These are phyloP conservation scores for Sebastes diaconus DNA, from an alignment of 2,797 vertebrate genomes.

Conservation along the genomic window DNA sequence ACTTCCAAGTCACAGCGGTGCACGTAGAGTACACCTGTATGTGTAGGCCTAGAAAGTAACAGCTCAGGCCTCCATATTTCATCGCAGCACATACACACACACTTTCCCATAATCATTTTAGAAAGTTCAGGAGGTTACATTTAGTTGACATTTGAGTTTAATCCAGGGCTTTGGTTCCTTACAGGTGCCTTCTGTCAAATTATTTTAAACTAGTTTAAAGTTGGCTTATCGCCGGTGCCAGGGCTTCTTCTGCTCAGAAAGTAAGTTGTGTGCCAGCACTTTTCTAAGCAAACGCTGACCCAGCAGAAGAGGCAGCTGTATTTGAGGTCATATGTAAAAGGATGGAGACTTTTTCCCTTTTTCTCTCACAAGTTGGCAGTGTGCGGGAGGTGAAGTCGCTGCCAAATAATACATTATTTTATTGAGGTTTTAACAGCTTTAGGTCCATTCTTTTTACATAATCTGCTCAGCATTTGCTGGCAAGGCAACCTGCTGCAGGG, in stretches of 20 bases:
- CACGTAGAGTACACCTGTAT: not conserved
- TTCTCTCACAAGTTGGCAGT: slow-evolving; percentile 45
- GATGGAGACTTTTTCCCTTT: slow-evolving; percentile 45
- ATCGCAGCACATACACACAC: not conserved
- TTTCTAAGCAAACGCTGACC: slow-evolving; percentile 68
- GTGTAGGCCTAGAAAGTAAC: slow-evolving; percentile 1
- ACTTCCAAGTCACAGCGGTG: not conserved
- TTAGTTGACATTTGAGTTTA: slow-evolving; percentile 62
- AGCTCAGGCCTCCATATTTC: slow-evolving; percentile 3
- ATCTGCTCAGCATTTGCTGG: slow-evolving; percentile 17
- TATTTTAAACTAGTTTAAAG: slow-evolving; percentile 71
- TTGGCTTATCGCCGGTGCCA: slow-evolving; percentile 71
- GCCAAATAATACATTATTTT: slow-evolving; percentile 52
- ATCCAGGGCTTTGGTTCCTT: slow-evolving; percentile 50
- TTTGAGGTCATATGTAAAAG: slow-evolving; percentile 71
- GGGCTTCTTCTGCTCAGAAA: slow-evolving; percentile 58
- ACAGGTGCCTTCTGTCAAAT: slow-evolving; percentile 66
- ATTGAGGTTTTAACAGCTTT: slow-evolving; percentile 38
- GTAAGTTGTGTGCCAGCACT: slow-evolving; percentile 67
- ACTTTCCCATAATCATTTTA: slow-evolving; percentile 32
- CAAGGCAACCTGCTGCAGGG: not conserved
- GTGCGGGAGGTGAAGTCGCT: not conserved
- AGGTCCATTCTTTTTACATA: slow-evolving; percentile 38
- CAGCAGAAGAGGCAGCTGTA: slow-evolving; percentile 56
- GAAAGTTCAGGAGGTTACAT: slow-evolving; percentile 54